Evolutionary conservation across 2,797 vertebrate species (phyloP).

Genomic region (Pseudotriccus pelzelni): DNA sequence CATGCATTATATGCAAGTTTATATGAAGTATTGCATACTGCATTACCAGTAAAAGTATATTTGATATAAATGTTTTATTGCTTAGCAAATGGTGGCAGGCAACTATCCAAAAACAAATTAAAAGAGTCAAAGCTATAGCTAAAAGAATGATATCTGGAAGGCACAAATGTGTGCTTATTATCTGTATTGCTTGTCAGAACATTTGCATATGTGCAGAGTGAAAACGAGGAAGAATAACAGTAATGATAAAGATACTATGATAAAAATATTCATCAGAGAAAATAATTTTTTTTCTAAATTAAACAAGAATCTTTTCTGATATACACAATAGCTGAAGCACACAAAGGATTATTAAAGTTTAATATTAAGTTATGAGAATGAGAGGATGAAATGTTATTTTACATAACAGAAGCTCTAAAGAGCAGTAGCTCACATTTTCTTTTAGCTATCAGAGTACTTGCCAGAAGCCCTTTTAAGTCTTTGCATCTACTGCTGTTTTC

Average conservation of each 20-base stretch:
- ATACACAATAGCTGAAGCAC: background rate
- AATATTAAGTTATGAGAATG: background rate
- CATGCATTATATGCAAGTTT: background rate
- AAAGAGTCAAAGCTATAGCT: background rate
- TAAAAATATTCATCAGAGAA: constrained; percentile 25
- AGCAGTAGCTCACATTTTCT: background rate
- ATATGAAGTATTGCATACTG: background rate
- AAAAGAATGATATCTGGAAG: constrained; percentile 1
- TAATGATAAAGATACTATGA: background rate
- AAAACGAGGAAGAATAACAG: background rate
- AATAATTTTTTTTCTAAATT: constrained; percentile 23
- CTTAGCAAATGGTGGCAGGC: background rate
- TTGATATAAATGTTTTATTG: constrained; percentile 21
- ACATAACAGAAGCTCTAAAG: background rate
- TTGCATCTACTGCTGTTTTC: background rate
- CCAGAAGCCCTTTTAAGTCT: background rate
- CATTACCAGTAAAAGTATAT: constrained; percentile 12
- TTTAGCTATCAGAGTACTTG: background rate
- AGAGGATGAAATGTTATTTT: background rate
- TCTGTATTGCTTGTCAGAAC: constrained; percentile 8
- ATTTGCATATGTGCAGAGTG: background rate
- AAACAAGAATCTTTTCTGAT: constrained; percentile 10
- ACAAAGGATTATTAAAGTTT: background rate
- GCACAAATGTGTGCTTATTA: constrained; percentile 4
- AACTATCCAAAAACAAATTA: constrained; percentile 11